Evolutionary conservation across 2,888 invertebrate species (phyloP).

Genomic region (Xylocampa areola): DNA sequence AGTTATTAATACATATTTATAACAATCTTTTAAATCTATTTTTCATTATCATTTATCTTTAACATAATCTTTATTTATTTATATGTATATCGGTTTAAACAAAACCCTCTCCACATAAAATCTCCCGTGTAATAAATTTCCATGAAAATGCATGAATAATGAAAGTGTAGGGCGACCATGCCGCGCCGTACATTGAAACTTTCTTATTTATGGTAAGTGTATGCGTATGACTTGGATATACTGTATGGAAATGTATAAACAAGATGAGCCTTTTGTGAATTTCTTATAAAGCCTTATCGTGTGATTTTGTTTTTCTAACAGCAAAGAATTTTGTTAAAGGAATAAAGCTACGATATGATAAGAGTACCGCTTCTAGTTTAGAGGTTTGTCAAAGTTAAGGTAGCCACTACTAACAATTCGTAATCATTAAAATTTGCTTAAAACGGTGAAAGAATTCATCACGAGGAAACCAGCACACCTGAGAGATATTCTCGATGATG

Average conservation of each 20-base stretch:
- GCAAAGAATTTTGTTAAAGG: not conserved
- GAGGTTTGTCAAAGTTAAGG: no score
- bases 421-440: no score
- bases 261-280: slow-evolving; percentile 7
- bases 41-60: no score
- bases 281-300: slow-evolving; percentile 17
- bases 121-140: slow-evolving; percentile 49
- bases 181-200: slow-evolving; percentile 19
- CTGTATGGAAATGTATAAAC: slow-evolving; percentile 2
- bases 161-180: slow-evolving; percentile 45
- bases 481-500: no score
- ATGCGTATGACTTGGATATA: slow-evolving; percentile 14
- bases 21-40: no score
- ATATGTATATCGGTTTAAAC: slow-evolving; percentile 26
- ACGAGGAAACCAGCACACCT: no score
- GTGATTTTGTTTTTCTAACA: not conserved
- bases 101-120: slow-evolving; percentile 31
- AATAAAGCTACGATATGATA: no score
- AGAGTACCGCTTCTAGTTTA: no score
- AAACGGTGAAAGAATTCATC: no score
- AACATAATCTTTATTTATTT: slow-evolving; percentile 18
- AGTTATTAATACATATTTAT: no score
- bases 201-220: slow-evolving; percentile 35
- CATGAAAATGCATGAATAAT: slow-evolving; percentile 57
- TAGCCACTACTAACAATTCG: no score